phyloP scores from a whole-genome alignment of 2,113 vertebrate genomes.

The Garra rufa region DNA sequence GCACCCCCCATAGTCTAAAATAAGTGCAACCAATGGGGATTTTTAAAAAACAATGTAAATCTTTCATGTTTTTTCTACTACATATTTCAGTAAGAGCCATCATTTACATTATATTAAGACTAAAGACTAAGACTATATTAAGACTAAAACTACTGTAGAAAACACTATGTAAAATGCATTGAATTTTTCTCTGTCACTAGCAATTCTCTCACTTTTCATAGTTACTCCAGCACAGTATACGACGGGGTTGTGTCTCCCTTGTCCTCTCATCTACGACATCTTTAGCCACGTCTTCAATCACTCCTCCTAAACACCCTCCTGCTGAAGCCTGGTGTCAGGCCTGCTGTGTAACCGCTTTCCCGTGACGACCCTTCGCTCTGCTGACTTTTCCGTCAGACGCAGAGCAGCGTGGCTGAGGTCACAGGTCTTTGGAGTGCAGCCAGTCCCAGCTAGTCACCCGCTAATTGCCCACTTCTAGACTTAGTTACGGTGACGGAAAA shows the following conservation, averaged over 20 bases:
- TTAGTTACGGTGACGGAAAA: slow-evolving; percentile 61
- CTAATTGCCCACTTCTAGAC: slow-evolving; percentile 74
- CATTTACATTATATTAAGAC: no score
- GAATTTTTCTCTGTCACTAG: no score
- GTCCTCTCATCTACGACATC: slow-evolving; percentile 57
- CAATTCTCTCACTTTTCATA: neutral
- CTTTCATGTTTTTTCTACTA: no score
- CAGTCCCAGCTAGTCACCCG: slow-evolving; percentile 70
- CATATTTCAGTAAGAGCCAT: no score
- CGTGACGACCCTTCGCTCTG: slow-evolving; percentile 53
- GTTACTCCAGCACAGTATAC: neutral
- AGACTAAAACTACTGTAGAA: no score
- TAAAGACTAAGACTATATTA: no score
- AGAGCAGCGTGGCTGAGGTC: slow-evolving; percentile 70
- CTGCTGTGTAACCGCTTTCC: slow-evolving; percentile 69
- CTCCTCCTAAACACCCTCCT: slow-evolving; percentile 45
- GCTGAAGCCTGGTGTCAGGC: slow-evolving; percentile 47
- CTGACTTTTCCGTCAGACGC: slow-evolving; percentile 59
- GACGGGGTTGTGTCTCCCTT: slow-evolving; percentile 58
- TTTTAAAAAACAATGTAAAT: no score
- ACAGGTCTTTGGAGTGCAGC: slow-evolving; percentile 71
- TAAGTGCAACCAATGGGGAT: no score
- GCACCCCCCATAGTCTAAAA: no score
- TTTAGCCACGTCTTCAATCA: slow-evolving; percentile 53
- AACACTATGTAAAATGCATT: no score